Conservation (phyloP, 2,113 vertebrate genomes). For the Pelusios castaneus region DNA sequence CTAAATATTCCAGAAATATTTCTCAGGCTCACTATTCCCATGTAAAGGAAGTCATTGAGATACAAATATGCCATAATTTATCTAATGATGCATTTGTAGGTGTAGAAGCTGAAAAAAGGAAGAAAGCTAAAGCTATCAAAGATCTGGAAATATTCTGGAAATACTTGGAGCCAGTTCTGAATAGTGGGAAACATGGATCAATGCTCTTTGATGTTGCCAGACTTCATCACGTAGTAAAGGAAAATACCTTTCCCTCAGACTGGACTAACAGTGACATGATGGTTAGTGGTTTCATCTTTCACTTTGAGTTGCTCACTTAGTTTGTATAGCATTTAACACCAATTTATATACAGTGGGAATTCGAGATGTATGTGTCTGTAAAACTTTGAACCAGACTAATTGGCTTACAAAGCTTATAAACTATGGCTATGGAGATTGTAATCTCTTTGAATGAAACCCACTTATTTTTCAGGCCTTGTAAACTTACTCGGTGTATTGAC, state of each 20-base stretch:
- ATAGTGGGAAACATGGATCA: constrained; percentile 78
- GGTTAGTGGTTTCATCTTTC: constrained; percentile 76
- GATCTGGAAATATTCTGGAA: constrained; percentile 87
- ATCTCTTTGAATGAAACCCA: neutral
- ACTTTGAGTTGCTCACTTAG: neutral
- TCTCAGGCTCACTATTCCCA: neutral
- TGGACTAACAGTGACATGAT: constrained; percentile 72
- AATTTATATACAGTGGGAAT: neutral
- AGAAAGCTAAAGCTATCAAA: constrained; percentile 54
- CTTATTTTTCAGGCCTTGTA: neutral
- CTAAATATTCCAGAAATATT: neutral
- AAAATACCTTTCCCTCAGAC: constrained; percentile 59
- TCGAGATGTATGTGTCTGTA: neutral
- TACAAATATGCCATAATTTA: neutral
- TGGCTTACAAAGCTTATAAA: neutral
- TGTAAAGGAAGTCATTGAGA: neutral
- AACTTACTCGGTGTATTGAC: neutral
- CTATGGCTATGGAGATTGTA: neutral
- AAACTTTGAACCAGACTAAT: neutral
- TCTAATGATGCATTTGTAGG: constrained; percentile 37
- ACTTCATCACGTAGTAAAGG: constrained; percentile 78
- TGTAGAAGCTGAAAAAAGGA: constrained; percentile 69
- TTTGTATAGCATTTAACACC: neutral
- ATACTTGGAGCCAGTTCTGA: constrained; percentile 84
- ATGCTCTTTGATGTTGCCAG: constrained; percentile 82